Evolutionary conservation across 2,797 vertebrate species (phyloP).

Genomic region (Florisuga fusca): DNA sequence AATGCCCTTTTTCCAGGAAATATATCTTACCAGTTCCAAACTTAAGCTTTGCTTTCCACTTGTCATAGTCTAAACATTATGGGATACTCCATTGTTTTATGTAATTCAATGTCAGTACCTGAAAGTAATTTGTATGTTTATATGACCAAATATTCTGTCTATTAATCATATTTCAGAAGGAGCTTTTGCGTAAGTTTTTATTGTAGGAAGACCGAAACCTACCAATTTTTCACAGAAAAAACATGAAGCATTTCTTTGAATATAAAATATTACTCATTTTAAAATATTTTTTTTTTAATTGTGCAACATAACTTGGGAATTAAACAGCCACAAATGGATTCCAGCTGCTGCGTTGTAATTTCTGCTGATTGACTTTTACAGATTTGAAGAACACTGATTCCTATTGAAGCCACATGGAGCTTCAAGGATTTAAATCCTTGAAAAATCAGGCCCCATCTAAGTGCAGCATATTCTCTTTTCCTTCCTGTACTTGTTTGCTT

Average conservation of each 20-base stretch:
- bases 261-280: background rate
- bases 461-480: background rate
- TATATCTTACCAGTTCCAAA: background rate
- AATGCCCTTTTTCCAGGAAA: background rate
- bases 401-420: background rate
- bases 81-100: background rate
- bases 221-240: background rate
- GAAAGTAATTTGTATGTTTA: background rate
- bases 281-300: conserved; percentile 21
- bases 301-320: background rate
- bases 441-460: background rate
- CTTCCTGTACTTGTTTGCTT: background rate
- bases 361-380: conserved; percentile 17
- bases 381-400: background rate
- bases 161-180: background rate
- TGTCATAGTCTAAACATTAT: background rate
- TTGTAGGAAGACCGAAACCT: background rate
- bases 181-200: background rate
- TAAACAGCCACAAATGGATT: conserved; percentile 1
- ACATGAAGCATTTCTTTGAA: background rate
- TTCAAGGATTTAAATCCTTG: background rate
- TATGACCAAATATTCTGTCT: background rate
- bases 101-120: background rate
- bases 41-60: background rate
- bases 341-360: background rate